Base-by-base conservation (phyloP, 2,113 vertebrate species). In the Phalacrocorax brasilianus region DNA sequence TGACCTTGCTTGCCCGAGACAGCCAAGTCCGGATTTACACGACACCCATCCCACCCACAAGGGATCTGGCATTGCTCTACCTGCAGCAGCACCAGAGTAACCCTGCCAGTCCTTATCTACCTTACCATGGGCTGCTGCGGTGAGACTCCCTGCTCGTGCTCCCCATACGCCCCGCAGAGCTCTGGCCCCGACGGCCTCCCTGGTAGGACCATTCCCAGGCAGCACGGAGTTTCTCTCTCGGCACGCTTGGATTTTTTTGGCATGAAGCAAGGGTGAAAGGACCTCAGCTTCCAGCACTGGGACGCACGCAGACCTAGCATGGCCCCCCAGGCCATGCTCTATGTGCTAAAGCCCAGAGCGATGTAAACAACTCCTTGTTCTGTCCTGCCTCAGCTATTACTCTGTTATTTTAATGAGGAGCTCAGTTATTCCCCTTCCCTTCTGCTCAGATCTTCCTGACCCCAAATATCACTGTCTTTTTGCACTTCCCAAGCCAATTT, bases 1-100 rank as follows among this genome's bases (percentile, higher is more conserved):
- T 73, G 50, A 22, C 8, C 74, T 58, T 22, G 52, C 42, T 50
- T 26, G 12, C 78, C 66, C 59, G 42, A 27, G 42, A 13, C 20
- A 19, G 44, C 32, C 1, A 0, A 44, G 24, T 19, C 20, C 23
- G 4, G 74, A 12, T 50, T 28, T 23, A 20, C 3, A 2, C 0
- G 19, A 35, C 35, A 27, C 16, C 40, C 15, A 52, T 9, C 59
- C 32, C 17, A 12, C 42, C 28, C 30, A 9, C 28, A 5, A 26
- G 30, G 53, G 15, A 14, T 18, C 13, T 35, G 45, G 45, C 62
- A 4, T 26, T 21, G 56, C 56, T 40, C 40, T 23, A 19, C 68
- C 22, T 49, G 44, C 44, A 26, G 38, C 38, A 20, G 55, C 6
- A 12, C 58, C 24, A 10, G 7, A 19, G 21, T 23, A 68, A 15